Evolutionary conservation across 1,140 invertebrate genomes (phyloP), one percentile per base, ranked within the genome.

Genomic region (Pygmarrhopalites habei): DNA sequence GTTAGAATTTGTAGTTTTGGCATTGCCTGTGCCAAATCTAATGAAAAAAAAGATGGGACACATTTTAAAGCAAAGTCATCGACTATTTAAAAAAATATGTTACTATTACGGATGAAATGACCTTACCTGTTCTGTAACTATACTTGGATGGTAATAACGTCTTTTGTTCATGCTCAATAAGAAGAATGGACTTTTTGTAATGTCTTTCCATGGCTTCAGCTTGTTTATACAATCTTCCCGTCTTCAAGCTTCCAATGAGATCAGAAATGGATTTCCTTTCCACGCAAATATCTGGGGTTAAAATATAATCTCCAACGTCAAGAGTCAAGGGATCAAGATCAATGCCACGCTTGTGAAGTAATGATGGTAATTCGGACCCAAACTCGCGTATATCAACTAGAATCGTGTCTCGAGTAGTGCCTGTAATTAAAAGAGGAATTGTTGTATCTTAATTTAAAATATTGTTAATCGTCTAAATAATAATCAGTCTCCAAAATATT

Each of bases 311-410:
- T 72, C 78, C 75, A 75, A 90, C 88, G 65, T 88, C 82, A 47
- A 98, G 83, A 1, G 90, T 94, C 0, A 94, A 79, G 1, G 97
- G 95, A 73, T 94, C 86, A 62, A 99, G 88, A 72, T 95, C 89
- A 63, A 99, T 88, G 2, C 92, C 92, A 66, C 91, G 82, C 73
- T 89, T 87, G 74, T 99, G 94, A 52, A 99, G 84, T 35, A 98
- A 78, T 5, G 92, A 87, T 0, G 97, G 97, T 19, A 99, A 78
- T 75, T 98, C 95, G 66, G 92, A 95, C 51, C 95, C 82, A 75
- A 99, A 99, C 78, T 99, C 97, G 73, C 97, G 81, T 86, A 98
- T 95, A 76, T 99, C 97, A 23, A 99, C 93, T 71, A 98, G 89
- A 15, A 98, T 78, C 73, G 86, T 74, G 1, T 82, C 79, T 29